These are phyloP conservation scores for Plumapathes pennacea DNA, from an alignment of 92 coral and sea anemone species.

Conservation along the genomic window DNA sequence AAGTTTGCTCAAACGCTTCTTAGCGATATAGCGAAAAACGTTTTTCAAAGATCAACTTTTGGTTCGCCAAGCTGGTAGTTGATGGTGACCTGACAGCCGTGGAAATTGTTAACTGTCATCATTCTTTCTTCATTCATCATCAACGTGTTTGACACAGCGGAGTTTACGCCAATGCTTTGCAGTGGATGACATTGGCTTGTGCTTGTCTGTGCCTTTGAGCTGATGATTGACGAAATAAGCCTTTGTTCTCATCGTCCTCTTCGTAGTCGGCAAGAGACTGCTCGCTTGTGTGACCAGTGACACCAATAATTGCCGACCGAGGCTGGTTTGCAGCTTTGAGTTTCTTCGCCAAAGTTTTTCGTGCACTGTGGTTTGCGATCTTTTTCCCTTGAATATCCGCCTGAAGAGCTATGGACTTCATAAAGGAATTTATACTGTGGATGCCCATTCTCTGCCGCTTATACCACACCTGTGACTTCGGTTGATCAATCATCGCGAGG, in stretches of 20 bases:
- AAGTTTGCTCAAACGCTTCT: too few species aligned
- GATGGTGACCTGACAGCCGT: constrained; percentile 28
- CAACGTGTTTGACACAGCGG: not conserved
- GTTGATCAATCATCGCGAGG: constrained; percentile 3
- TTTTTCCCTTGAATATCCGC: not conserved
- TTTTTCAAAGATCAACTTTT: too few species aligned
- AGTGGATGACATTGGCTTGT: constrained; percentile 3
- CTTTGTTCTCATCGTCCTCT: constrained; percentile 32
- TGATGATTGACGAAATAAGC: constrained; percentile 19
- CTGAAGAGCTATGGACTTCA: not conserved
- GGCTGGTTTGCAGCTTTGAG: constrained; percentile 25
- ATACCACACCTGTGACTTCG: constrained; percentile 18
- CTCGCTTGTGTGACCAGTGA: constrained; percentile 17
- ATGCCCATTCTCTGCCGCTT: constrained; percentile 32
- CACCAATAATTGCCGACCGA: constrained; percentile 9
- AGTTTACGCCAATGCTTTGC: not conserved
- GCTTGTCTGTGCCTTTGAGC: not conserved
- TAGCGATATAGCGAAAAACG: too few species aligned
- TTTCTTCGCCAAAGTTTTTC: constrained; percentile 17
- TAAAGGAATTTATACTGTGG: constrained; percentile 11
- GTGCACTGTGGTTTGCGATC: constrained; percentile 10
- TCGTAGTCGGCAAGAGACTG: constrained; percentile 32
- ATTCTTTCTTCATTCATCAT: not conserved
- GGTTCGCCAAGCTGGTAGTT: too few species aligned
- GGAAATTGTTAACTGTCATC: constrained; percentile 20